Percentiles rank a stretch among this genome's conserved stretches.
phyloP scores from a whole-genome alignment of 2,797 vertebrate species.

The Oceanodroma leucorhoa region DNA sequence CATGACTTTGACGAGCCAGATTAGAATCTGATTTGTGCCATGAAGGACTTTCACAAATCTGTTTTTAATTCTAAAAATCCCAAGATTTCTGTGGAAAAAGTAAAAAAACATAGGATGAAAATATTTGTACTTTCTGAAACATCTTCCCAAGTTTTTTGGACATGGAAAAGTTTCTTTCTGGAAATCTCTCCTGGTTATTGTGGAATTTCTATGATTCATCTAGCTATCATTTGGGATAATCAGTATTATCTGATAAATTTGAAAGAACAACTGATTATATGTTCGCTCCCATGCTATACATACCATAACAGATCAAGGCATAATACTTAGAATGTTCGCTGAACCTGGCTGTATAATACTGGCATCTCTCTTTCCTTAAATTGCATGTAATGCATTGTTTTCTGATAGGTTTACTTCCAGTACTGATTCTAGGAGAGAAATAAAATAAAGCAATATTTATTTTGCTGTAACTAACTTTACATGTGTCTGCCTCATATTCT shows the following conservation, averaged over 20 bases:
- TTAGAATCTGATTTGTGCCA: neutral
- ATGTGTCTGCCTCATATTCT: neutral
- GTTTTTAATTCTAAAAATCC: neutral
- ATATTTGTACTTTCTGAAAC: neutral
- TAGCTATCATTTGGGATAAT: neutral
- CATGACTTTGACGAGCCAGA: neutral
- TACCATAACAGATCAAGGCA: constrained; percentile 80
- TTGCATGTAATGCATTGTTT: constrained; percentile 81
- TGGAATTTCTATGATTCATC: neutral
- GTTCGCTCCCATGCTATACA: constrained; percentile 20
- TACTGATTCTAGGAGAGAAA: constrained; percentile 76
- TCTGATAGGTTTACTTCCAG: constrained; percentile 67
- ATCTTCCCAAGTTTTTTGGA: neutral
- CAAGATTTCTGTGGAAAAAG: neutral
- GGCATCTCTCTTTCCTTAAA: constrained; percentile 81
- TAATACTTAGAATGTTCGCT: constrained; percentile 79
- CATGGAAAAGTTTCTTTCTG: neutral
- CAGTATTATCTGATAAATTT: neutral
- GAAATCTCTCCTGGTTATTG: neutral
- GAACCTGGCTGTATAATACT: constrained; percentile 80
- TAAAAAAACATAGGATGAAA: neutral
- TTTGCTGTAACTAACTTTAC: neutral
- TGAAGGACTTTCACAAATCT: neutral
- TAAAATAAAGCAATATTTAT: constrained; percentile 55
- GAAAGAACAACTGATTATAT: neutral